Evolutionary conservation across 37 sponge, comb jelly and placozoan species (phyloP).

Genomic region (Beroe forskalii): DNA sequence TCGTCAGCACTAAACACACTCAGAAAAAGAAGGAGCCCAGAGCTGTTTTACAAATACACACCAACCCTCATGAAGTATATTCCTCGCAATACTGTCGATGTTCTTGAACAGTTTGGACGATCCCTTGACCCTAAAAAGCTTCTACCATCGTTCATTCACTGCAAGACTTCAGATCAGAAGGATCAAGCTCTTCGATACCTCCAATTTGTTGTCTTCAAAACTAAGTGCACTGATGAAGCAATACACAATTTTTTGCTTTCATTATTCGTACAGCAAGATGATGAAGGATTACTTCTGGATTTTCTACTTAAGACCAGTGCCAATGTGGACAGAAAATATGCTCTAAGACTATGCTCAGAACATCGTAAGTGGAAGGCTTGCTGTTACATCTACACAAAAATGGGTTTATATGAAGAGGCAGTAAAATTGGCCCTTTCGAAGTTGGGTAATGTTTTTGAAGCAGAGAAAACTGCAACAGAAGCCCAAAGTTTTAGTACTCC

Average conservation of each 20-base stretch:
- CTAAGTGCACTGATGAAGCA: conserved; percentile 71
- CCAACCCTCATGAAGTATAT: conserved; percentile 82
- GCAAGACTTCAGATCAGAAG: conserved; percentile 66
- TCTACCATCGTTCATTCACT: conserved; percentile 88
- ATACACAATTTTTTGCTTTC: conserved; percentile 96
- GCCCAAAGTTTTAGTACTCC: conserved; percentile 60
- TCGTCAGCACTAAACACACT: conserved; percentile 77
- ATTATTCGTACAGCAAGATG: conserved; percentile 72
- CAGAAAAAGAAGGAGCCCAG: conserved; percentile 66
- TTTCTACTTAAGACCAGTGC: conserved; percentile 67
- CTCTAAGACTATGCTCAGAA: conserved; percentile 89
- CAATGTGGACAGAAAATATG: conserved; percentile 81
- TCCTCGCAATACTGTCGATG: conserved; percentile 78
- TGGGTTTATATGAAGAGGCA: conserved; percentile 88
- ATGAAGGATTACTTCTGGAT: conserved; percentile 72
- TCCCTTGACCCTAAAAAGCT: conserved; percentile 77
- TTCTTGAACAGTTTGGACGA: conserved; percentile 72
- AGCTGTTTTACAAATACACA: conserved; percentile 86
- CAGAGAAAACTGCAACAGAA: conserved; percentile 69
- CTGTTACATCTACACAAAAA: conserved; percentile 86
- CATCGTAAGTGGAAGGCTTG: conserved; percentile 75
- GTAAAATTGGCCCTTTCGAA: conserved; percentile 80
- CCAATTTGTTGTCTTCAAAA: conserved; percentile 81
- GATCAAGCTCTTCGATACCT: conserved; percentile 81
- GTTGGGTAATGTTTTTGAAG: conserved; percentile 76